Conservation (phyloP, 2,113 vertebrate species). For the Archilochus colubris region DNA sequence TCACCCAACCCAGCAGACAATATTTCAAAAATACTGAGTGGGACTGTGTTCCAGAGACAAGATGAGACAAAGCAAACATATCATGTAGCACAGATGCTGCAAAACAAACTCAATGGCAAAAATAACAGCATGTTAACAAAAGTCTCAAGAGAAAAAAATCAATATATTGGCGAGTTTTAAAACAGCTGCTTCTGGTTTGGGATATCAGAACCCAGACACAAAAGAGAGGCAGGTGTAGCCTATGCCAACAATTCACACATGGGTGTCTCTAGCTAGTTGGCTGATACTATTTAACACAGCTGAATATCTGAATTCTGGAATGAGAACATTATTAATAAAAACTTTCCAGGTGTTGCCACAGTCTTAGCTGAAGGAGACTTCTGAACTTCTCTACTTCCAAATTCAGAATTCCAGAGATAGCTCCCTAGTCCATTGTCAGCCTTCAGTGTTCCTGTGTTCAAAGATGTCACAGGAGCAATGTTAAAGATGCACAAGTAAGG, state of each 20-base stretch:
- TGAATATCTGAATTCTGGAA: background rate
- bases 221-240: background rate
- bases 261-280: background rate
- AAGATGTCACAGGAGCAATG: constrained; percentile 43
- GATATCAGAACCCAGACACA: background rate
- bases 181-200: background rate
- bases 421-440: background rate
- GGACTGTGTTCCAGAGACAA: background rate
- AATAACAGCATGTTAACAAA: constrained; percentile 10
- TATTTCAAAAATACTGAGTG: constrained; percentile 18
- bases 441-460: background rate
- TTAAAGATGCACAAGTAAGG: constrained; percentile 23
- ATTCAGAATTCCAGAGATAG: background rate
- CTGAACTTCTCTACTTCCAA: background rate
- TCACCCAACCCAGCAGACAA: background rate
- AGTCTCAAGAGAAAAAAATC: background rate
- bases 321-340: background rate
- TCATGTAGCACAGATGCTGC: constrained; percentile 13
- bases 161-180: constrained; percentile 14
- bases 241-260: background rate
- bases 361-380: background rate
- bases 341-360: background rate
- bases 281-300: background rate
- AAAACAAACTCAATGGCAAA: constrained; percentile 22
- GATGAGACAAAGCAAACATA: constrained; percentile 27